Base-by-base conservation (phyloP, 2,797 vertebrate genomes). In the Streptopelia turtur region DNA sequence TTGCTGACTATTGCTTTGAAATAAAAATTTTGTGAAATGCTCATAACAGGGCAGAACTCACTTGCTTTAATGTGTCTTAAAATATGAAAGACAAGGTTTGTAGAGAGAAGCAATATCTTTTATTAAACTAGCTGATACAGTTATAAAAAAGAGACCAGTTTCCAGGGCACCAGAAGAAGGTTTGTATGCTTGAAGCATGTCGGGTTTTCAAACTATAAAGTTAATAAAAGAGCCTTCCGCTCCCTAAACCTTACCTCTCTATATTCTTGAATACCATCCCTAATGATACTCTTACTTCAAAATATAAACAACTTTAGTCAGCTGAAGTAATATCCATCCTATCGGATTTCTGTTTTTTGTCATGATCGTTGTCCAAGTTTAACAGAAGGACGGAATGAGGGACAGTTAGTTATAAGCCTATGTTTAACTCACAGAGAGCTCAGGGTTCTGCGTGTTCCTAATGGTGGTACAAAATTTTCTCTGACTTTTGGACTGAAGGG, bases 1-100 rank as follows among this genome's bases (percentile, higher is more conserved):
- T 94, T 95, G 91, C 93, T 96, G 95, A 96, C 91, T 88, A 66
- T 74, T 87, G 52, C 94, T 95, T 96, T 96, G 87, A 96, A 96
- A 96, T 89, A 96, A 95, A 90, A 84, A 33, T 72, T 72, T 90
- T 65, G 63, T 77, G 88, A 95, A 97, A 89, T 79, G 70, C 86
- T 96, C 60, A 31, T 95, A 90, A 66, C 93, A 92, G 83, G 77
- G 77, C 39, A 95, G 81, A 95, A 93, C 77, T 93, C 65, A 69
- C 94, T 90, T 57, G 24, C 83, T 97, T 95, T 96, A 95, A 95
- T 90, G 74, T 90, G 90, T 79, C 95, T 93, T 96, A 90, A 94
- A 97, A 90, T 77, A 59, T 79, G 47, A 94, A 91, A 95, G 83
- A 93, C 77, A 79, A 90, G 92, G 60, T 94, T 96, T 95, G 83